Percentiles rank a stretch among this genome's conserved stretches.
phyloP scores from a whole-genome alignment of 2,797 vertebrate genomes.

The Bucorvus abyssinicus region DNA sequence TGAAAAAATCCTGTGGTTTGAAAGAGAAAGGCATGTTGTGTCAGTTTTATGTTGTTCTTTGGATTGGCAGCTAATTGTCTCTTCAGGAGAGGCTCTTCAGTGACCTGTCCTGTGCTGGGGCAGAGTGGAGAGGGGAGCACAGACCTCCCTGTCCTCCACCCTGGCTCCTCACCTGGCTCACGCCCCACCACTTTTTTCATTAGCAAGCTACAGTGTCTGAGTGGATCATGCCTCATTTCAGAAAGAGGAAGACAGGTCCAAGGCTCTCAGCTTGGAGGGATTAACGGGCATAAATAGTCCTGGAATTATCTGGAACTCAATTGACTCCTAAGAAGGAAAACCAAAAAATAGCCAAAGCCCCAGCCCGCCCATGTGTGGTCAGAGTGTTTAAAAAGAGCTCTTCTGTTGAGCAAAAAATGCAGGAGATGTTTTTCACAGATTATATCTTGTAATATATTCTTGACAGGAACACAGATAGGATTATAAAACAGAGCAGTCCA shows the following conservation, averaged over 20 bases:
- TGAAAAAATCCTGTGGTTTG: constrained; percentile 25
- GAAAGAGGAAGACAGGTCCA: constrained; percentile 9
- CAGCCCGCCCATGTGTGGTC: not conserved
- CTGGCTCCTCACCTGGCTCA: not conserved
- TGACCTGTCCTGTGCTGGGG: not conserved
- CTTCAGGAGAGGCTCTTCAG: not conserved
- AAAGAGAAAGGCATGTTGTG: not conserved
- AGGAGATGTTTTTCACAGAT: not conserved
- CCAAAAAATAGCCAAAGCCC: not conserved
- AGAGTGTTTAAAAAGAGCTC: not conserved
- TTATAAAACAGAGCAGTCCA: not conserved
- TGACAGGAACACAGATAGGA: constrained; percentile 5
- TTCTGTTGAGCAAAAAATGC: not conserved
- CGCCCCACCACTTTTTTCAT: not conserved
- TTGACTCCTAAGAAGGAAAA: not conserved
- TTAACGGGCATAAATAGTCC: constrained; percentile 27
- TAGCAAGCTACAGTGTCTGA: not conserved
- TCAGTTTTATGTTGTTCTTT: not conserved
- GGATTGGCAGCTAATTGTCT: not conserved
- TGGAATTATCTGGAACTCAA: constrained; percentile 20
- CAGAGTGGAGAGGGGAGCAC: not conserved
- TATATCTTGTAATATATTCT: not conserved
- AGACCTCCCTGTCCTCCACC: not conserved
- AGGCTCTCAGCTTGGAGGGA: not conserved
- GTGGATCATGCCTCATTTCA: not conserved